A percentile compares a stretch with the other conserved stretches of the same genome.
phyloP scores from a whole-genome alignment of 30 jellyfish, hydroid and myxozoan species.

The Catostylus mosaicus region DNA sequence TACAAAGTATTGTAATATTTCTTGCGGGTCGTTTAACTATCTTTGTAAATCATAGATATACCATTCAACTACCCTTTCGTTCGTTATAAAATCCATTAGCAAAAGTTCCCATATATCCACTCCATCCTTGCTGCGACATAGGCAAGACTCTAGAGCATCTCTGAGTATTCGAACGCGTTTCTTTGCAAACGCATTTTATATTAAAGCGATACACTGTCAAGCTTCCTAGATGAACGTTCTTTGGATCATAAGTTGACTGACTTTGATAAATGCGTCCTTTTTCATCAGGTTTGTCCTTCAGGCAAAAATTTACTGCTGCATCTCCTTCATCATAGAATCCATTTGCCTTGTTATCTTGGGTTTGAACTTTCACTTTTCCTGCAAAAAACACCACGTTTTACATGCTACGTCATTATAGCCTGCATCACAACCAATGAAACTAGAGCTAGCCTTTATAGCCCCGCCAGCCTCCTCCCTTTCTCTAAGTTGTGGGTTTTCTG shows the following conservation, averaged over 20 bases:
- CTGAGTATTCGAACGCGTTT: slow-evolving; percentile 5
- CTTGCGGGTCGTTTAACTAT: too few species aligned
- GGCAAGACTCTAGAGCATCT: slow-evolving; percentile 92
- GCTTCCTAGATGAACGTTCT: slow-evolving; percentile 78
- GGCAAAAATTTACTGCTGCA: slow-evolving; percentile 89
- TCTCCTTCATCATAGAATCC: slow-evolving; percentile 97
- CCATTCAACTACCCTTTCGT: slow-evolving; percentile 4
- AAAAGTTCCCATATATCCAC: slow-evolving; percentile 95
- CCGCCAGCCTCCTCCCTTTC: too few species aligned
- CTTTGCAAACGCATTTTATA: slow-evolving; percentile 80
- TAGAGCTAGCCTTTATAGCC: too few species aligned
- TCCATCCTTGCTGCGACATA: slow-evolving; percentile 92
- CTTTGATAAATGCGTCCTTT: slow-evolving; percentile 55
- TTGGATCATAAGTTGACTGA: slow-evolving; percentile 73
- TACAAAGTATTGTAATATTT: too few species aligned
- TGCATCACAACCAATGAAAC: too few species aligned
- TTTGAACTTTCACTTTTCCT: slow-evolving; percentile 72
- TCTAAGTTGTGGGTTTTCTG: too few species aligned
- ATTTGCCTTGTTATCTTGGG: slow-evolving; percentile 32
- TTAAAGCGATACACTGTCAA: slow-evolving; percentile 83
- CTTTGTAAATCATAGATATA: too few species aligned
- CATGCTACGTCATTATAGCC: too few species aligned
- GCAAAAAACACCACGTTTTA: too few species aligned
- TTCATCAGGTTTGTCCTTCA: slow-evolving; percentile 60
- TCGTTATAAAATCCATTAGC: slow-evolving; percentile 86